Evolutionary conservation across 2,888 invertebrate genomes (phyloP), one percentile per base, ranked within the genome.

Genomic region (Xestia xanthographa): DNA sequence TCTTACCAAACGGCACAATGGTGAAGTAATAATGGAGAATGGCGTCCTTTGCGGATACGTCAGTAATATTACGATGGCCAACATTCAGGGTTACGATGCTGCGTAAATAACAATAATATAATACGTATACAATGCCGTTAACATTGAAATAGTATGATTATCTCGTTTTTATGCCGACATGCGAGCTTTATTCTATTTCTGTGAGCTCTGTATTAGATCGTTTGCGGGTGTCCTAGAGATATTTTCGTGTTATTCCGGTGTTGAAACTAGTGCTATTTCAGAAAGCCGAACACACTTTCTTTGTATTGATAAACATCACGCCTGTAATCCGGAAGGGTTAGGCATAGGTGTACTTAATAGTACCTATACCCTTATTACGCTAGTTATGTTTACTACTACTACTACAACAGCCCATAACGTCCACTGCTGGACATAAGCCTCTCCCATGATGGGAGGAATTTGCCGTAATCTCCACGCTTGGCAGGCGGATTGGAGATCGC

Each of bases 1-100:
- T 85, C 86, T 83, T 83, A 56, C 75, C 78, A 81, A 81, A 77
- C 65, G 83, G 73, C 63, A 74, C 75, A 80, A 82, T 85, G 70
- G 75, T 79, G 75, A 67, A 75, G 82, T 69, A 73, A 81, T 86
- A 79, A 81, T 81, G 67, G 72, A 0, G n/a, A 62, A 77, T 66
- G 43, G 77, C 71, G 63, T 75, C 83, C 80, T 79, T 60, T 50
- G 60, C 77, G 83, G 77, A 81, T 79, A 71, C 70, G 77, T 86
- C 83, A 79, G 71, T 56, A 71, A 77, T 85, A 85, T 79, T 77
- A 65, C 43, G 72, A 75, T 71, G 73, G 66, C 74, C 66, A 62
- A 75, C 85, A 66, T 84, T 79, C 62, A 63, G 17, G n/a, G 62
- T 80, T 60, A 77, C 73, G 75, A 74, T 38, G 66, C 77, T 69